A percentile compares a stretch with the other conserved stretches of the same genome.
Evolutionary conservation across 2,797 vertebrate genomes (phyloP).

Genomic region (Jordanella pulchra): DNA sequence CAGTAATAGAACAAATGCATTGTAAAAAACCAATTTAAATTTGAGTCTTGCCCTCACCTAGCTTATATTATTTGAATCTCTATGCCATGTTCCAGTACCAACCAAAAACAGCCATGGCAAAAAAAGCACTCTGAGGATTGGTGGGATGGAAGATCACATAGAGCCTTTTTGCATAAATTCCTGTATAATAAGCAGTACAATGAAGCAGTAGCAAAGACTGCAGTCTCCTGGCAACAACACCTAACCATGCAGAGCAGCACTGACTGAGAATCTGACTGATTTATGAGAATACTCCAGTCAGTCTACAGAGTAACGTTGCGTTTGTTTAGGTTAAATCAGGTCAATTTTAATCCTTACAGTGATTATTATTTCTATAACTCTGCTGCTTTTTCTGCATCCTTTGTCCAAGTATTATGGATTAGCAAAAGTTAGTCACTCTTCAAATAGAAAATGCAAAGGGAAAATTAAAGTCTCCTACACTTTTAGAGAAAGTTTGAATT

Average conservation of each 20-base stretch:
- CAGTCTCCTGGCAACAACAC: constrained; percentile 21
- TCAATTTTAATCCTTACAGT: background rate
- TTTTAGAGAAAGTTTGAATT: background rate
- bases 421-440: constrained; percentile 1
- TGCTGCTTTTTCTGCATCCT: background rate
- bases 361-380: background rate
- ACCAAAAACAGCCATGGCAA: constrained; percentile 23
- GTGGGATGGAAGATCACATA: constrained; percentile 8
- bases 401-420: constrained; percentile 1
- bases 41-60: constrained; percentile 8
- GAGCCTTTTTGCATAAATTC: constrained; percentile 28
- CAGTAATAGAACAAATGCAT: constrained; percentile 7
- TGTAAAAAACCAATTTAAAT: background rate
- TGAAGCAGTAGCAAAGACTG: background rate
- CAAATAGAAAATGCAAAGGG: background rate
- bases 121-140: constrained; percentile 11
- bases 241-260: background rate
- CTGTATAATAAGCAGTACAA: constrained; percentile 24
- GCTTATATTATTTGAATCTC: background rate
- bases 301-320: background rate
- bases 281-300: background rate
- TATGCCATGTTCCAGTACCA: constrained; percentile 13
- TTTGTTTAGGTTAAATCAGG: background rate
- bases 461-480: constrained; percentile 8
- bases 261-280: background rate